Percentiles rank a stretch among this genome's conserved stretches.
phyloP scores from a whole-genome alignment of 1,140 invertebrate genomes.

The Manduca sexta region DNA sequence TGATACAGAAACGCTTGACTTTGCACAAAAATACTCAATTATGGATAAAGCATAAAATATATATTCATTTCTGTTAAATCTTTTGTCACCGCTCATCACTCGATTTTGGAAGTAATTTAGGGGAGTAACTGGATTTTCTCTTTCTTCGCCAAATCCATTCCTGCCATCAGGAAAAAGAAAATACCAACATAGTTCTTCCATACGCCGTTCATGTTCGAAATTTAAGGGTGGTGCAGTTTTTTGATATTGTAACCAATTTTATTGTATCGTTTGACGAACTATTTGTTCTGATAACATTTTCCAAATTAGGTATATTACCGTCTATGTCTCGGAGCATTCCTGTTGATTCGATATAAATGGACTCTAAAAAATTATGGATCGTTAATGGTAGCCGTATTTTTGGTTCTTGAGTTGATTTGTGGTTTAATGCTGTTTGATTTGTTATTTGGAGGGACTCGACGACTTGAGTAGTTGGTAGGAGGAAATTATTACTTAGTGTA shows the following conservation, averaged over 20 bases:
- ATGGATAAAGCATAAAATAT: no score
- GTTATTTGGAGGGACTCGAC: no score
- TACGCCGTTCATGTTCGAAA: constrained; percentile 14
- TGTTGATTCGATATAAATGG: constrained; percentile 12
- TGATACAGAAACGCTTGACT: no score
- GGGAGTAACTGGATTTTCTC: constrained; percentile 12
- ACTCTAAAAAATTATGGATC: neutral
- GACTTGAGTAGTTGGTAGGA: no score
- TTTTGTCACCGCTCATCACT: constrained; percentile 17
- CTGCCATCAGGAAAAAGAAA: constrained; percentile 19
- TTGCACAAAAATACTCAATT: no score
- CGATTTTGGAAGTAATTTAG: constrained; percentile 27
- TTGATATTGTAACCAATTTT: constrained; percentile 6
- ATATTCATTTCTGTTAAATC: constrained; percentile 8
- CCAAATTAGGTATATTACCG: constrained; percentile 14
- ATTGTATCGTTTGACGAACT: neutral
- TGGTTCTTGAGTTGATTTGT: no score
- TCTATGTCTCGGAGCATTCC: constrained; percentile 14
- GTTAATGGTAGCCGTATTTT: no score
- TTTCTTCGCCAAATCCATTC: constrained; percentile 16
- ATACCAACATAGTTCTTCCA: constrained; percentile 21
- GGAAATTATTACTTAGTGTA: no score
- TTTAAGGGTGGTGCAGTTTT: constrained; percentile 23
- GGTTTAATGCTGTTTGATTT: neutral
- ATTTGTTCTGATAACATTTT: constrained; percentile 11